Conservation (phyloP, 2,113 vertebrate genomes). For the Zosterops hypoxanthus region DNA sequence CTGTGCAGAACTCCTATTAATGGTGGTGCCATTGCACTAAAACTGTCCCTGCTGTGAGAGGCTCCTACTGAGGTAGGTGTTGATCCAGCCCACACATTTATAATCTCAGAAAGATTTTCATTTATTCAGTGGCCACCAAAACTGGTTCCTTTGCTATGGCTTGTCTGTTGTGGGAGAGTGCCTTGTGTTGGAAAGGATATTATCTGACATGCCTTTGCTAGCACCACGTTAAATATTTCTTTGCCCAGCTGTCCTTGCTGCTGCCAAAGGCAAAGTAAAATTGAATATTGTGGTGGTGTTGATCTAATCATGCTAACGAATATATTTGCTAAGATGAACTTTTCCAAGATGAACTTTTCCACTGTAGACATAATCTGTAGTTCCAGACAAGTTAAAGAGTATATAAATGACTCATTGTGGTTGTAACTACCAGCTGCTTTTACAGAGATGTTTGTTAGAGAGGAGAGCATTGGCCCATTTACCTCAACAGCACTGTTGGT, state of each 20-base stretch:
- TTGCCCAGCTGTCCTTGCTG: conserved; percentile 52
- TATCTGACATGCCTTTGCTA: conserved; percentile 43
- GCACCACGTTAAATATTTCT: not conserved
- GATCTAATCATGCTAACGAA: conserved; percentile 48
- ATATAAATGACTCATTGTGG: not conserved
- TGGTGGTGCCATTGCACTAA: not conserved
- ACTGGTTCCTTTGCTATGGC: conserved; percentile 6
- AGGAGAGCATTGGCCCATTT: not conserved
- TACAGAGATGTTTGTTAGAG: not conserved
- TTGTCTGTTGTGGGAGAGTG: conserved; percentile 35
- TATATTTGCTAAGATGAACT: conserved; percentile 4
- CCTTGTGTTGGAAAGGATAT: not conserved
- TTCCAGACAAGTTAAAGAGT: not conserved
- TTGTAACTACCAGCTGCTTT: not conserved
- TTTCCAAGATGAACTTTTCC: conserved; percentile 44
- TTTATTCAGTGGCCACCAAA: conserved; percentile 5
- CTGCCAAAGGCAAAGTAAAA: conserved; percentile 51
- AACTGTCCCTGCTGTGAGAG: not conserved
- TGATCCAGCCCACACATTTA: not conserved
- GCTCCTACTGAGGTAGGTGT: not conserved
- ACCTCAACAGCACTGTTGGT: not conserved
- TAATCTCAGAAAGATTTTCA: not conserved
- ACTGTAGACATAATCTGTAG: not conserved
- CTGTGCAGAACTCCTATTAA: not conserved
- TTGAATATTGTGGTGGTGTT: conserved; percentile 8